Conservation (phyloP, 2,888 invertebrate genomes). For the Cheiracanthium punctorium region DNA sequence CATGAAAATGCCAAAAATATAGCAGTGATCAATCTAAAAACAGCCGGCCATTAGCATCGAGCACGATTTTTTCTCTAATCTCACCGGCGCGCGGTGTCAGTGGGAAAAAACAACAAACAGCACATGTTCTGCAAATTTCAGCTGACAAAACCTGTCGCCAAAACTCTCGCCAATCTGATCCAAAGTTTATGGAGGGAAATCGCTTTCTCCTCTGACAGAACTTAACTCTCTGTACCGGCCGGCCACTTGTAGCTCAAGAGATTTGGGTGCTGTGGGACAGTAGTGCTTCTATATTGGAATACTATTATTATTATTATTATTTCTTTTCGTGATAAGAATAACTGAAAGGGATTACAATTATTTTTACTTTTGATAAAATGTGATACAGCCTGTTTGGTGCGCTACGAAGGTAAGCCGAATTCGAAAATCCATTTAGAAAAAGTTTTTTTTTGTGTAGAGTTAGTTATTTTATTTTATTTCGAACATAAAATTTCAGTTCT, state of each 20-base stretch:
- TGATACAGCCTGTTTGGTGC: neutral
- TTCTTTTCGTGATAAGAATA: neutral
- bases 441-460: no score
- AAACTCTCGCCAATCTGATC: neutral
- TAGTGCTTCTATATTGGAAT: neutral
- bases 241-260: constrained; percentile 15
- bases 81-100: no score
- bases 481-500: no score
- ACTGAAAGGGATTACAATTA: neutral
- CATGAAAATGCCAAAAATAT: no score
- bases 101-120: no score
- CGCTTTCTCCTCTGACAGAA: neutral
- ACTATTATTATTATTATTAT: no score
- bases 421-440: no score
- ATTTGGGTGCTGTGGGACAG: neutral
- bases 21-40: no score
- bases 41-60: no score
- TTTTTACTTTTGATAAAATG: neutral
- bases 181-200: constrained; percentile 9
- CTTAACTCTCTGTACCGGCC: neutral
- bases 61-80: no score
- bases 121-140: neutral
- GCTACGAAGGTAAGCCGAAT: neutral
- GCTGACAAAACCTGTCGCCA: constrained; percentile 5
- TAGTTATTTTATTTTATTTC: no score